A percentile compares a stretch with the other conserved stretches of the same genome.
Conservation (phyloP, 2,888 invertebrate species). For the Leistus spinibarbis region DNA sequence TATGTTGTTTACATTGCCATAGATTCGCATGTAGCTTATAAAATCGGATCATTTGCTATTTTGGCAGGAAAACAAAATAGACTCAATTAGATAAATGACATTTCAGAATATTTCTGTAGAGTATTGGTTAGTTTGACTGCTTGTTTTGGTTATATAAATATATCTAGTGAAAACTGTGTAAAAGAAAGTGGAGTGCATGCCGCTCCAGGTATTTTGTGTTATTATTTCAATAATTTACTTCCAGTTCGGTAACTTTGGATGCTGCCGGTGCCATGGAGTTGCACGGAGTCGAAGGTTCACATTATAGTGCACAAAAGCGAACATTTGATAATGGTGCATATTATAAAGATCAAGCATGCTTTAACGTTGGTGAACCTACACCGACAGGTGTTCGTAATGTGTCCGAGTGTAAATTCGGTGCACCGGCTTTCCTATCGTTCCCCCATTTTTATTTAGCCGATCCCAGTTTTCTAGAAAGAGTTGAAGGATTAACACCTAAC, state of each 20-base stretch:
- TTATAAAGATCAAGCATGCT: conserved; percentile 69
- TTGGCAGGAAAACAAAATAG: too few relatives aligned
- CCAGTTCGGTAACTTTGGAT: conserved; percentile 55
- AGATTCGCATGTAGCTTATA: too few relatives aligned
- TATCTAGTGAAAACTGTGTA: too few relatives aligned
- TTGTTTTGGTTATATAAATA: too few relatives aligned
- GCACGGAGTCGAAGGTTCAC: conserved; percentile 61
- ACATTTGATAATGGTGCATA: conserved; percentile 75
- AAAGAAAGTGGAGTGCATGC: too few relatives aligned
- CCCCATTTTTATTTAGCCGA: conserved; percentile 84
- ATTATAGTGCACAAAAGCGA: conserved; percentile 64
- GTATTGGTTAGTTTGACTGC: too few relatives aligned
- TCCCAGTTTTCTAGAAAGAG: conserved; percentile 64
- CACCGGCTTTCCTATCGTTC: conserved; percentile 82
- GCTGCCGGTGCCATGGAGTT: conserved; percentile 52
- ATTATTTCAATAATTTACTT: conserved; percentile 45
- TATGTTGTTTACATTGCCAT: too few relatives aligned
- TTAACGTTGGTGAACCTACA: conserved; percentile 58
- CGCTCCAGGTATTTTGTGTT: too few relatives aligned
- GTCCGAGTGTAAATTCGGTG: conserved; percentile 74
- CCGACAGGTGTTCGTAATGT: conserved; percentile 73
- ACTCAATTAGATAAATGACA: too few relatives aligned
- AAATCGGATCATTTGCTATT: too few relatives aligned
- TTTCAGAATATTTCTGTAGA: too few relatives aligned
- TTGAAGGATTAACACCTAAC: conserved; percentile 72